Base-by-base conservation (phyloP, 2,113 vertebrate genomes). In the Guaruba guarouba region DNA sequence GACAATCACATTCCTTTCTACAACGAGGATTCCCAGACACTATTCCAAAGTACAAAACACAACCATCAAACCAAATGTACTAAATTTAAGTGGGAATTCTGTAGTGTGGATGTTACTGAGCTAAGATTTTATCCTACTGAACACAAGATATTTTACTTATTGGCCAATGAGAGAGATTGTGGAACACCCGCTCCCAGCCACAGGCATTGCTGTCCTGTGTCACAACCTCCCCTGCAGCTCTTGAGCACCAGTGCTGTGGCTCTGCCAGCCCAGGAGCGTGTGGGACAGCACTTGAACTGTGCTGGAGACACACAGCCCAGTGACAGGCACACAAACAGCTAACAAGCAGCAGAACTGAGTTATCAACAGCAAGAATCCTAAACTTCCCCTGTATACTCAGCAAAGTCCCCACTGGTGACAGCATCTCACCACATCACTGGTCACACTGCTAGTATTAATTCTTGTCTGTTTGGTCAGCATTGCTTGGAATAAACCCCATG, bases 351-450 rank as follows among this genome's bases (percentile, higher is more conserved):
- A 87, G 52, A 51, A 57, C 1, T 31, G 35, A 63, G 6, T 29
- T 15, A 66, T 23, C 43, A 31, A 31, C 29, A 64, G 52, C 55
- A 83, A 44, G 7, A 51, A 33, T 8, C 10, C 31, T 37, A 27
- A 48, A 7, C 31, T 35, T 39, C 7, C 6, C 13, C 0, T 2
- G 1, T 13, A 0, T 1, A n/a, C 4, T 19, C 80, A 54, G 61
- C 19, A 31, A 68, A 82, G 81, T 68, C n/a, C 19, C 35, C 48
- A 11, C 27, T 7, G 8, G 17, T 12, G 39, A 39, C 88, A 70
- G 67, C 67, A 27, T 20, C 39, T 57, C 41, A 17, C 43, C 43
- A 59, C 2, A 1, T 19, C 54, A 13, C 15, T 44, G 44, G 23
- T 25, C 70, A 74, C 12, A 3, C 13, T 11, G 28, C 31, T 39